Percentiles rank a stretch among this genome's conserved stretches.
Conservation (phyloP, 2,797 vertebrate genomes). For the Chloroceryle amazona region DNA sequence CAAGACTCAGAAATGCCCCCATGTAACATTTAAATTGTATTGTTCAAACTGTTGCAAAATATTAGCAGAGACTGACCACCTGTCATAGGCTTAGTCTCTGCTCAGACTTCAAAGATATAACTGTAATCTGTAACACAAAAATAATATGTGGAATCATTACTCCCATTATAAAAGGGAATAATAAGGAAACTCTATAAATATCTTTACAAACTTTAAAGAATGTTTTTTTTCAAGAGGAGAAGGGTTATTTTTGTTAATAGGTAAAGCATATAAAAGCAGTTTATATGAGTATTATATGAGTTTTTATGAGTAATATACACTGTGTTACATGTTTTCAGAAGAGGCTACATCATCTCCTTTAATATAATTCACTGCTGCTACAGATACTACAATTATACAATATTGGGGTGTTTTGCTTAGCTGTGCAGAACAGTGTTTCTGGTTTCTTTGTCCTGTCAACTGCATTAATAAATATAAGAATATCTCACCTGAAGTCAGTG, state of each 20-base stretch:
- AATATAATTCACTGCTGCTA: not conserved
- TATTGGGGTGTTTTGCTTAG: not conserved
- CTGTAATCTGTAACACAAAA: not conserved
- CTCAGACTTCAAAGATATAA: not conserved
- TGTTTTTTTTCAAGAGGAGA: fast-evolving
- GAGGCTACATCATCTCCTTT: not conserved
- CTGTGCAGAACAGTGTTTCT: not conserved
- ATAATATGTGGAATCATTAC: not conserved
- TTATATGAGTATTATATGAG: not conserved
- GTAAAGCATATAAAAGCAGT: not conserved
- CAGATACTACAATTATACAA: not conserved
- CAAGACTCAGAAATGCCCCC: not conserved
- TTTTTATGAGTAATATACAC: fast-evolving
- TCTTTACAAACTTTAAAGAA: not conserved
- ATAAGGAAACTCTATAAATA: not conserved
- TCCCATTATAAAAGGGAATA: not conserved
- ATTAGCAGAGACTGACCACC: not conserved
- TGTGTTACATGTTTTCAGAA: not conserved
- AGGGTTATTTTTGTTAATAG: not conserved
- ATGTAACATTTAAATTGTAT: not conserved
- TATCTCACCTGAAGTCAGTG: not conserved
- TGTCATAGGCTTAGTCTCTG: not conserved
- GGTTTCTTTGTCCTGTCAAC: not conserved
- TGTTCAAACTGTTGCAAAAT: not conserved
- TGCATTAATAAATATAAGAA: not conserved